Conservation (phyloP, 2,888 invertebrate genomes). For the Synergus umbraculus region DNA sequence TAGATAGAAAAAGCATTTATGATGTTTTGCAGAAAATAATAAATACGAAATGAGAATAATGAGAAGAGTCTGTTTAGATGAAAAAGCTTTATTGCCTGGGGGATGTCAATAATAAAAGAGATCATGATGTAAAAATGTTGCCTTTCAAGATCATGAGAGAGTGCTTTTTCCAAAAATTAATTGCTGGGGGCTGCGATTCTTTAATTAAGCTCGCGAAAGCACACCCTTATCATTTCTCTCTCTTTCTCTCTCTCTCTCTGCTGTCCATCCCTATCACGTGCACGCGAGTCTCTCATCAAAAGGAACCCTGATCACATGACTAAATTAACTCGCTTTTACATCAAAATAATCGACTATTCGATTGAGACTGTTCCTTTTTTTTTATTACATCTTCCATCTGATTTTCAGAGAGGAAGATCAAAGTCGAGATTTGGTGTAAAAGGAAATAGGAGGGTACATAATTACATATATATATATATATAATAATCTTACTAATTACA, state of each 20-base stretch:
- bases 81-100: neutral
- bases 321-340: slow-evolving; percentile 11
- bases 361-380: neutral
- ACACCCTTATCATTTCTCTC: neutral
- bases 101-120: neutral
- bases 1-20: neutral
- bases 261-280: neutral
- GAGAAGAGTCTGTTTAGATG: neutral
- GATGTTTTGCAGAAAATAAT: neutral
- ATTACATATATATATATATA: too few species aligned
- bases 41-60: neutral
- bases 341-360: neutral
- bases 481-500: too few species aligned
- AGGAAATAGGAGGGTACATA: neutral
- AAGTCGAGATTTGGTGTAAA: neutral
- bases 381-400: slow-evolving; percentile 1
- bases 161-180: neutral
- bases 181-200: neutral
- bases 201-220: slow-evolving; percentile 7
- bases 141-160: neutral
- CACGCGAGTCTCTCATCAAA: neutral
- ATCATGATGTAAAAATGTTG: neutral
- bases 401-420: slow-evolving; percentile 3
- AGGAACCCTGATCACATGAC: neutral
- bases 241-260: neutral